Percentiles rank a stretch among this genome's conserved stretches.
These are phyloP conservation scores for Eciton burchellii DNA, from an alignment of 1,140 invertebrate species.

Conservation along the genomic window DNA sequence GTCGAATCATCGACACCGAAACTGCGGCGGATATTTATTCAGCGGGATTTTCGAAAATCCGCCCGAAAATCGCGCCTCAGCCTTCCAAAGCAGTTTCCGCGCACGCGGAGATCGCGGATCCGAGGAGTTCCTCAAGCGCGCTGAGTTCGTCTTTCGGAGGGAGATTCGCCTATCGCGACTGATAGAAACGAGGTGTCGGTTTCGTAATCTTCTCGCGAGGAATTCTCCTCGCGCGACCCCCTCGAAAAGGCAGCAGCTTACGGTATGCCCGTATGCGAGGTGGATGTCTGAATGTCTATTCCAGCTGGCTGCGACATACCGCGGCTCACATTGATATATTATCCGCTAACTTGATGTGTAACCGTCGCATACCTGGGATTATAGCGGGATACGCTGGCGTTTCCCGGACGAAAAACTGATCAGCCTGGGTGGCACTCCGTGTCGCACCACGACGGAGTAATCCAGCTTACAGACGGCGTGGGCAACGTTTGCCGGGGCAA, in stretches of 20 bases:
- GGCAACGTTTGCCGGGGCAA: slow-evolving; percentile 48
- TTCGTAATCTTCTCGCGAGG: no score
- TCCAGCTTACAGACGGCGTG: slow-evolving; percentile 52
- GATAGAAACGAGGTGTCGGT: no score
- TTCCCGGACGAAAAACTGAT: slow-evolving; percentile 55
- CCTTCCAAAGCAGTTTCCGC: not conserved
- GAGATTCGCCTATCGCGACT: no score
- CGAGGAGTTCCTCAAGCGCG: not conserved
- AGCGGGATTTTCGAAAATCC: not conserved
- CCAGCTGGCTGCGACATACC: not conserved
- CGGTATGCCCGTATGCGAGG: no score
- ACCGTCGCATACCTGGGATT: slow-evolving; percentile 26
- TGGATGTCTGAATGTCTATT: not conserved
- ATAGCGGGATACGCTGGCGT: not conserved
- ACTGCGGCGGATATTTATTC: not conserved
- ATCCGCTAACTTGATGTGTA: slow-evolving; percentile 39
- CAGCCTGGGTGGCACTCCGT: slow-evolving; percentile 31
- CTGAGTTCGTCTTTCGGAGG: no score
- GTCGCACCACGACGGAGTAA: slow-evolving; percentile 21
- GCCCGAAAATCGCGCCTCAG: not conserved
- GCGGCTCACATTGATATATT: slow-evolving; percentile 29
- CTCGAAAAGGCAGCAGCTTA: no score
- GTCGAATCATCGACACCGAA: not conserved
- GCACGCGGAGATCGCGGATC: not conserved
- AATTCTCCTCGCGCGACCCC: no score